Evolutionary conservation across 2,113 vertebrate genomes (phyloP), one percentile per base, ranked within the genome.

Genomic region (Rhabdornis inornatus): DNA sequence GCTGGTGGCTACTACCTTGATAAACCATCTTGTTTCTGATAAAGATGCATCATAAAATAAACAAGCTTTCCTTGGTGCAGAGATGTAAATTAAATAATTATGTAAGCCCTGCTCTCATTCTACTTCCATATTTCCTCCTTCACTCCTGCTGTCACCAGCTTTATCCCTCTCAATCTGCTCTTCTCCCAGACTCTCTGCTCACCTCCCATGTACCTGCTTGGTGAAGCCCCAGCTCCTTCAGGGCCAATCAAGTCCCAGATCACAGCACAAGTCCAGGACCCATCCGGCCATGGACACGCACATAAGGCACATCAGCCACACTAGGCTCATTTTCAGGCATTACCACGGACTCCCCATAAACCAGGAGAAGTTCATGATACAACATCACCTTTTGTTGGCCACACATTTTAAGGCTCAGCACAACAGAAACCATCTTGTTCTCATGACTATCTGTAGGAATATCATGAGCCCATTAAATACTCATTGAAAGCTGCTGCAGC

Each of bases 201-300:
- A 31, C 10, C 23, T 76, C 40, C 64, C 45, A 39, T 11, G 18
- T 4, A 21, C 12, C 56, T 20, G n/a, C 77, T 9, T 7, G 1
- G 22, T 17, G 53, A 72, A 47, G 40, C 23, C 23, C 31, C 18
- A 2, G 0, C 9, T 69, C 28, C 30, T 57, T 31, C 27, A 39
- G 3, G 39, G 47, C 33, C 81, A 66, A 12, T 15, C 35, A 66
- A 69, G 30, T 23, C 30, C 61, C 24, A 50, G 47, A 49, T 4
- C 35, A 11, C 28, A 37, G 33, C 65, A 22, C 0, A 1, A 31
- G 42, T 0, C 27, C 60, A 64, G 91, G 33, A 37, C 49, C 6
- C 0, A 0, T 11, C 35, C 33, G 23, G 30, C 49, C 19, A 11
- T 1, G 13, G 68, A 31, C 50, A 37, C 0, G 3, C 39, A 28